These are phyloP conservation scores for Stylophora pistillata DNA, from an alignment of 64 coral and sea anemone species.

Conservation along the genomic window DNA sequence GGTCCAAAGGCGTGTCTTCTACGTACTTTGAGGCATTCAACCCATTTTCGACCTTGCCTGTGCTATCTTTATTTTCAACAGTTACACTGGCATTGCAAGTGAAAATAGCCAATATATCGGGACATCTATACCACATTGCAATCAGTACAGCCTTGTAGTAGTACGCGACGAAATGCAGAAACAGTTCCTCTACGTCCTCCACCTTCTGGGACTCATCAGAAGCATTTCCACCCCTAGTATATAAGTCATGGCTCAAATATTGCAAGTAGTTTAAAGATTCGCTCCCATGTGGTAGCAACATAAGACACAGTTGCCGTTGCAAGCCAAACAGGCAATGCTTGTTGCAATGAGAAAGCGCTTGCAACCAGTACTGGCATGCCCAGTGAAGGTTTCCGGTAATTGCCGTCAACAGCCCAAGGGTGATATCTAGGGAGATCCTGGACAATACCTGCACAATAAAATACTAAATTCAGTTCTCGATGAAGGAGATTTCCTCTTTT, in stretches of 20 bases:
- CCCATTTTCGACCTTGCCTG: neutral
- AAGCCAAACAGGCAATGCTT: constrained; percentile 65
- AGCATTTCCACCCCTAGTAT: neutral
- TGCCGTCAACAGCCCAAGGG: constrained; percentile 58
- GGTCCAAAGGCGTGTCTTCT: neutral
- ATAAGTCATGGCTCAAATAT: constrained; percentile 14
- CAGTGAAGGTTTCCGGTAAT: constrained; percentile 43
- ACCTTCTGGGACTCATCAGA: neutral
- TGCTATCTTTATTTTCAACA: neutral
- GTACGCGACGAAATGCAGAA: constrained; percentile 61
- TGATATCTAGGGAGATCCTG: constrained; percentile 73
- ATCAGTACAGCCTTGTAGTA: constrained; percentile 39
- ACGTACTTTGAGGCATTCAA: neutral
- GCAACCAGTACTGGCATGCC: constrained; percentile 62
- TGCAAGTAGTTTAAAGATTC: constrained; percentile 54
- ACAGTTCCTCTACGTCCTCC: neutral
- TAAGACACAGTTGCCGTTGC: constrained; percentile 57
- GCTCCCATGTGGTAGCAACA: constrained; percentile 69
- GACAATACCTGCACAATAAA: constrained; percentile 42
- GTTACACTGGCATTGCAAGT: neutral
- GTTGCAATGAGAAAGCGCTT: constrained; percentile 51
- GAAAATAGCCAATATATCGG: constrained; percentile 26
- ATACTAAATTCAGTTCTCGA: too few relatives aligned
- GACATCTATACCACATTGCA: constrained; percentile 64
- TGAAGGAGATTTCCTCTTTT: too few relatives aligned